Conservation (phyloP, 2,113 vertebrate species). For the Hippocampus abdominalis region DNA sequence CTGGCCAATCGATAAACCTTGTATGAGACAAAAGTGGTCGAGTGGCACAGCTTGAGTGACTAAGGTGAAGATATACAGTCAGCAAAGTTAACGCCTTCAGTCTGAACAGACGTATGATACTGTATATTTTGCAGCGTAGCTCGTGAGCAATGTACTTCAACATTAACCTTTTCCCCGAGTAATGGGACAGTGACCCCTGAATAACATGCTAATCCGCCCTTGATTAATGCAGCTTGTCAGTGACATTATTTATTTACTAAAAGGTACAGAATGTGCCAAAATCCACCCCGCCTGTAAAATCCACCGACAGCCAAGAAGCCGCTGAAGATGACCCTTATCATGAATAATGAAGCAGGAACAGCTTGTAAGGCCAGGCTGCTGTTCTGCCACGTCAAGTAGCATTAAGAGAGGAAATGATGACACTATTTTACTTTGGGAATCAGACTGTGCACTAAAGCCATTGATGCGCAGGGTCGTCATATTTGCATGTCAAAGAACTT, state of each 20-base stretch:
- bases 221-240: conserved; percentile 45
- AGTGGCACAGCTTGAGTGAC: neutral
- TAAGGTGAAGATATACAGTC: neutral
- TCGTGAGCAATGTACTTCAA: neutral
- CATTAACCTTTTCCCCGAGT: conserved; percentile 32
- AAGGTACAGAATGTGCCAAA: conserved; percentile 22
- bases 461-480: neutral
- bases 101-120: neutral
- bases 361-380: conserved; percentile 46
- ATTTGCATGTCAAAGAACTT: neutral
- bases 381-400: conserved; percentile 42
- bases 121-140: neutral
- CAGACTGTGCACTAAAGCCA: conserved; percentile 3
- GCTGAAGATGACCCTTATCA: conserved; percentile 20
- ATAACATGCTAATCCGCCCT: conserved; percentile 28
- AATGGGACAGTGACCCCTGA: conserved; percentile 24
- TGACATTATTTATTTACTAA: conserved; percentile 52
- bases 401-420: conserved; percentile 32
- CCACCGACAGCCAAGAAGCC: conserved; percentile 7
- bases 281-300: conserved; percentile 35
- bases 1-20: neutral
- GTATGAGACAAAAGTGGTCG: neutral
- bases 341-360: conserved; percentile 61
- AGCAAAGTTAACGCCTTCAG: neutral
- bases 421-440: conserved; percentile 7